phyloP scores from a whole-genome alignment of 2,888 invertebrate species.

The Leptarthrus brevirostris region DNA sequence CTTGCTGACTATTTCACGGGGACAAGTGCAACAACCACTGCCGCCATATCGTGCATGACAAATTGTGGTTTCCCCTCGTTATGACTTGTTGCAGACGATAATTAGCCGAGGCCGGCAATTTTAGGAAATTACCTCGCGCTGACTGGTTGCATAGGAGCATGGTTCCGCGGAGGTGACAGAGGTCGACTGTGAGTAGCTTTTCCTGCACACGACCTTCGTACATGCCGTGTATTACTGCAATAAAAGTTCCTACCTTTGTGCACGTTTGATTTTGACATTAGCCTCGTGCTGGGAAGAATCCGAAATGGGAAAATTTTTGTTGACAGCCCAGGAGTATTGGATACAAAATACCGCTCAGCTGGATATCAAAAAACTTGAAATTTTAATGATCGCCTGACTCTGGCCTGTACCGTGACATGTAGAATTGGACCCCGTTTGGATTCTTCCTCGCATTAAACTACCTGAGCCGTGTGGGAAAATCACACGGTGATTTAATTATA shows the following conservation, averaged over 20 bases:
- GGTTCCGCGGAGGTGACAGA: background rate
- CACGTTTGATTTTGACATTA: background rate
- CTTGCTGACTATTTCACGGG: background rate
- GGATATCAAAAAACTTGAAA: slow-evolving; percentile 22
- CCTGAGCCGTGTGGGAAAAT: background rate
- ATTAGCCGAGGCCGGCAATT: slow-evolving; percentile 33
- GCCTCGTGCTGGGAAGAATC: slow-evolving; percentile 3
- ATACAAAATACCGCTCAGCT: slow-evolving; percentile 22
- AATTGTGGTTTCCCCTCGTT: slow-evolving; percentile 42
- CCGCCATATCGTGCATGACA: slow-evolving; percentile 41
- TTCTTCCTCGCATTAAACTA: background rate
- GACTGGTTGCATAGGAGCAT: background rate
- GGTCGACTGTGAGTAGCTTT: background rate
- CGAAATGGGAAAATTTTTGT: background rate
- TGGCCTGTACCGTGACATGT: background rate
- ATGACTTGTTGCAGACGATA: slow-evolving; percentile 32
- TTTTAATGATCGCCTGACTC: slow-evolving; percentile 19
- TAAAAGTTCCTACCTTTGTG: background rate
- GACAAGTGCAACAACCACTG: slow-evolving; percentile 1
- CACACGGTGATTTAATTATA: slow-evolving; percentile 14
- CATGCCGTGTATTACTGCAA: background rate
- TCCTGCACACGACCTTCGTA: background rate
- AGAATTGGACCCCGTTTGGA: background rate
- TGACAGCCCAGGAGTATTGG: slow-evolving; percentile 5
- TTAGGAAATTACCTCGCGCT: slow-evolving; percentile 32